Conservation (phyloP, 1,140 invertebrate genomes). For the Diachasma alloeum region DNA sequence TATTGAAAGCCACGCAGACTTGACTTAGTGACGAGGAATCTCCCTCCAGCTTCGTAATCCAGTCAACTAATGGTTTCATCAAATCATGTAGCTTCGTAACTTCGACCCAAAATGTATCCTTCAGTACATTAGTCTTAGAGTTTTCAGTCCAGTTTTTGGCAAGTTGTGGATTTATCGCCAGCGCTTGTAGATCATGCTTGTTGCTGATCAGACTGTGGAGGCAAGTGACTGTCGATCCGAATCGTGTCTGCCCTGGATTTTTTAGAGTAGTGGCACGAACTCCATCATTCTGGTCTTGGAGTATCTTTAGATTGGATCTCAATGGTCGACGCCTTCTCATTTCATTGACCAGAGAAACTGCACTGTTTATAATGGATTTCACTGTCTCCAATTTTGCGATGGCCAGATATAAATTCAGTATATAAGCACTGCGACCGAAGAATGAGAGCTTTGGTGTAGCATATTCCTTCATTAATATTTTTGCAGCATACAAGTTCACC, state of each 20-base stretch:
- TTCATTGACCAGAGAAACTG: too few species aligned
- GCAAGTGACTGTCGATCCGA: conserved; percentile 22
- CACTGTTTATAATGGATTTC: neutral
- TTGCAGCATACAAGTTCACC: neutral
- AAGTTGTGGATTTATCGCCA: conserved; percentile 22
- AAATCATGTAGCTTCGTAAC: conserved; percentile 18
- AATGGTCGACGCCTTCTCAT: too few species aligned
- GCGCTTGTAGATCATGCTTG: conserved; percentile 28
- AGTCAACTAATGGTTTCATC: conserved; percentile 25
- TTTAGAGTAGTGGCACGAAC: conserved; percentile 26
- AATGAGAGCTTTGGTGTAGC: neutral
- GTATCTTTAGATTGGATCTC: conserved; percentile 19
- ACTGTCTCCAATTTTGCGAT: neutral
- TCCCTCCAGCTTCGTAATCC: conserved; percentile 25
- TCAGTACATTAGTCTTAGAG: conserved; percentile 24
- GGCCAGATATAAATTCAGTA: conserved; percentile 30
- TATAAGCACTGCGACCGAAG: conserved; percentile 20
- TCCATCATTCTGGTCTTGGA: conserved; percentile 25
- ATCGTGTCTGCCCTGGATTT: conserved; percentile 32
- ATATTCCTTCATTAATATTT: neutral
- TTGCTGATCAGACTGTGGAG: conserved; percentile 28
- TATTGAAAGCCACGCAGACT: conserved; percentile 25
- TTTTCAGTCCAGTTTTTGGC: too few species aligned
- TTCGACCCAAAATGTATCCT: conserved; percentile 28
- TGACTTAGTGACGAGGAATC: conserved; percentile 20